Base-by-base conservation (phyloP, 2,113 vertebrate genomes). In the Suncus etruscus region DNA sequence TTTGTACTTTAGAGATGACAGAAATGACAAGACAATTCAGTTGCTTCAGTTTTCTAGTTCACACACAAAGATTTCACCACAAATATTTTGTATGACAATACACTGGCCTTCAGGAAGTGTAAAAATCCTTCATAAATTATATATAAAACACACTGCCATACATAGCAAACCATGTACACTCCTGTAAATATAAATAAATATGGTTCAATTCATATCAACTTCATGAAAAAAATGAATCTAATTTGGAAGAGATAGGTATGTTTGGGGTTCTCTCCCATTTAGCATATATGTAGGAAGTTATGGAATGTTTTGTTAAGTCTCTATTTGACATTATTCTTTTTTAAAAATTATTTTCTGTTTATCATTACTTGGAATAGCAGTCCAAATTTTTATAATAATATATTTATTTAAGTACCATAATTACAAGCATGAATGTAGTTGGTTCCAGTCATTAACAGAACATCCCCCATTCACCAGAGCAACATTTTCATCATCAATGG, bases 341-440 rank as follows among this genome's bases (percentile, higher is more conserved):
- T 89, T 91, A 61, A 15, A 54, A 83, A 5, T 29, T 3, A 82
- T 16, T 54, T 82, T 76, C 93, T 87, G 15, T 83, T 29, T 14
- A 68, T 12, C 32, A 6, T 54, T 73, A 54, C 15, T 15, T 85
- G 15, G 16, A 20, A 22, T n/a, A 90, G 32, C 45, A 74, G 32
- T 12, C 6, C 47, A 84, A 83, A 94, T 63, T 3, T 39, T 39
- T 39, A 3, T 39, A 39, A 39, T 39, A 39, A 39, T 39, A 39
- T 39, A 3, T 39, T 39, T 39, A 39, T 39, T 39, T 39, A 39
- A 5, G 39, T 39, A 39, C 39, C 39, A 39, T 39, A 39, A 39
- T 39, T 39, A 39, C 39, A 39, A 39, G 5, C 39, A 39, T 39
- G 39, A 39, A 39, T 39, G 39, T 39, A 39, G 39, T 39, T 39